Evolutionary conservation across 2,113 vertebrate species (phyloP).

Genomic region (Menidia beryllina): DNA sequence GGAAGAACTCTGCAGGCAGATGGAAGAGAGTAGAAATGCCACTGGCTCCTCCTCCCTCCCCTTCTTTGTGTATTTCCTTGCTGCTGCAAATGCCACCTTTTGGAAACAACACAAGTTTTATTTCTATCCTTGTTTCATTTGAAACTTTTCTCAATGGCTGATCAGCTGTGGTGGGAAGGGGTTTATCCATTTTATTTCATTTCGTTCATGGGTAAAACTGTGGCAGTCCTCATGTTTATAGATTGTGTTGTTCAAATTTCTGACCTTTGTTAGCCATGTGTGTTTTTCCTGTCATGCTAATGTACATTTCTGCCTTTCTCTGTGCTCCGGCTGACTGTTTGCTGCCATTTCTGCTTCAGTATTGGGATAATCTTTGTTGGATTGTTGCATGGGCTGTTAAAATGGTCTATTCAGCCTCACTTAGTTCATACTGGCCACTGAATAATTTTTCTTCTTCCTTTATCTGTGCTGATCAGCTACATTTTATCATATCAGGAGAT

Average conservation of each 20-base stretch:
- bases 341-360: not conserved
- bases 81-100: slow-evolving; percentile 63
- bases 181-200: not conserved
- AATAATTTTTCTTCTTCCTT: too few relatives aligned
- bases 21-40: slow-evolving; percentile 78
- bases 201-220: not conserved
- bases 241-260: not conserved
- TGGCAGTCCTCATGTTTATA: not conserved
- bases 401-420: not conserved
- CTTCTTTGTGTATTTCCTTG: slow-evolving; percentile 42
- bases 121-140: not conserved
- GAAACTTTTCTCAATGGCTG: not conserved
- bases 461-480: too few relatives aligned
- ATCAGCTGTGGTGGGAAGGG: not conserved
- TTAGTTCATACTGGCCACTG: too few relatives aligned
- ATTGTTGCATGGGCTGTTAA: not conserved
- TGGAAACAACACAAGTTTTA: slow-evolving; percentile 19
- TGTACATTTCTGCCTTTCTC: not conserved
- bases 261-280: not conserved
- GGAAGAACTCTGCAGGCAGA: slow-evolving; percentile 90
- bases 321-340: not conserved
- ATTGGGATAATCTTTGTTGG: not conserved
- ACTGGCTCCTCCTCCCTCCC: slow-evolving; percentile 44
- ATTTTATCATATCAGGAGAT: too few relatives aligned
- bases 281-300: not conserved